Evolutionary conservation across 2,888 invertebrate genomes (phyloP).

Genomic region (Pandemis cinnamomeana): DNA sequence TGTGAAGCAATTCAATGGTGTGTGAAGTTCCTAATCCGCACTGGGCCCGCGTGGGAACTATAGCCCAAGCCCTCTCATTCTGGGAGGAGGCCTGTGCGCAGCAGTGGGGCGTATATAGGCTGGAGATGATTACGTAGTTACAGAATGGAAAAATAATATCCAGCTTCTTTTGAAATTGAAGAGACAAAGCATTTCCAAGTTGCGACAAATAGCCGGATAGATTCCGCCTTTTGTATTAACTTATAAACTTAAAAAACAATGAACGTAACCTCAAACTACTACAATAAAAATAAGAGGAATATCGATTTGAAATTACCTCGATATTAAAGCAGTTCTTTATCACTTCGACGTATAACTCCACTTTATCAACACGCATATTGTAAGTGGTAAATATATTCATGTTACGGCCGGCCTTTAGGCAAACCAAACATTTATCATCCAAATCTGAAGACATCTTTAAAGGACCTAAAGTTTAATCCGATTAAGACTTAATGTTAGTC

Average conservation of each 20-base stretch:
- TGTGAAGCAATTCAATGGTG: no score
- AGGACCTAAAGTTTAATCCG: background rate
- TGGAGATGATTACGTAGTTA: no score
- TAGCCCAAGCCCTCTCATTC: no score
- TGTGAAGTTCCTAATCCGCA: no score
- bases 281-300: background rate
- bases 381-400: conserved; percentile 36
- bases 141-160: no score
- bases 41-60: no score
- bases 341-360: conserved; percentile 32
- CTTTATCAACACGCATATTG: conserved; percentile 28
- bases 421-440: conserved; percentile 33
- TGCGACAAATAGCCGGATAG: no score
- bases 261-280: background rate
- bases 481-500: background rate
- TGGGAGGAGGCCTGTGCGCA: no score
- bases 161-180: no score
- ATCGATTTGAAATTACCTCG: conserved; percentile 19
- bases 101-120: no score
- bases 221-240: background rate
- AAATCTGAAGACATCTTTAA: conserved; percentile 17
- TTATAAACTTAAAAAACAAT: background rate
- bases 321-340: conserved; percentile 36
- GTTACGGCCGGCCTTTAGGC: conserved; percentile 29
- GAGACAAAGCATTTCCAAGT: no score